Evolutionary conservation across 2,888 invertebrate species (phyloP).

Genomic region (Cryptocheilus praepositus): DNA sequence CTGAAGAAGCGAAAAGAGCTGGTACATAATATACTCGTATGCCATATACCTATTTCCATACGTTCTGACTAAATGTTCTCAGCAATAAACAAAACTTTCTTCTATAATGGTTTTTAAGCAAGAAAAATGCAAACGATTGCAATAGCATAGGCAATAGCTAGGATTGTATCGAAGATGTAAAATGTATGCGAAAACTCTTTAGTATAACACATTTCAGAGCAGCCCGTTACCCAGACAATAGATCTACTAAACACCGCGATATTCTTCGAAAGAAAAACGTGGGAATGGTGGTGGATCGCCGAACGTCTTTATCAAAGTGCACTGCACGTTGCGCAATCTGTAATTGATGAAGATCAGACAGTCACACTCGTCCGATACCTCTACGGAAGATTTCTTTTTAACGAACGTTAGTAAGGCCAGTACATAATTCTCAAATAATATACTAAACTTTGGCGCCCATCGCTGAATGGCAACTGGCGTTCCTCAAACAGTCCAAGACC

Average conservation of each 20-base stretch:
- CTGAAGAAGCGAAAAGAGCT: conserved; percentile 68
- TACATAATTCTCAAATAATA: too few relatives aligned
- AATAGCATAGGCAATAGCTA: too few relatives aligned
- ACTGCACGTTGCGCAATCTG: conserved; percentile 37
- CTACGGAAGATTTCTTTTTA: conserved; percentile 62
- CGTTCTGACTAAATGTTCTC: too few relatives aligned
- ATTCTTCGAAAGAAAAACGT: conserved; percentile 51
- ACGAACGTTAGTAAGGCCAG: conserved; percentile 51
- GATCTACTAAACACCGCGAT: conserved; percentile 51
- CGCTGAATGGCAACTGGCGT: too few relatives aligned
- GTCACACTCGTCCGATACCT: conserved; percentile 54
- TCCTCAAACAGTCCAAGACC: conserved; percentile 36
- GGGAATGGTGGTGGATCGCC: conserved; percentile 67
- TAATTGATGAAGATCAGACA: conserved; percentile 39
- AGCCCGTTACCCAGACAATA: conserved; percentile 21
- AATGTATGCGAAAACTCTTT: too few relatives aligned
- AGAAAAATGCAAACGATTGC: too few relatives aligned
- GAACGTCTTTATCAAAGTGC: conserved; percentile 55
- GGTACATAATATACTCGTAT: neutral
- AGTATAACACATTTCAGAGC: conserved; percentile 21
- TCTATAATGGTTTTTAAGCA: too few relatives aligned
- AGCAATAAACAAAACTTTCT: too few relatives aligned
- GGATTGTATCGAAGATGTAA: too few relatives aligned
- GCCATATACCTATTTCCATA: too few relatives aligned
- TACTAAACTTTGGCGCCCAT: too few relatives aligned